Evolutionary conservation across 1,140 invertebrate species (phyloP).

Genomic region (Brachionus sp.): DNA sequence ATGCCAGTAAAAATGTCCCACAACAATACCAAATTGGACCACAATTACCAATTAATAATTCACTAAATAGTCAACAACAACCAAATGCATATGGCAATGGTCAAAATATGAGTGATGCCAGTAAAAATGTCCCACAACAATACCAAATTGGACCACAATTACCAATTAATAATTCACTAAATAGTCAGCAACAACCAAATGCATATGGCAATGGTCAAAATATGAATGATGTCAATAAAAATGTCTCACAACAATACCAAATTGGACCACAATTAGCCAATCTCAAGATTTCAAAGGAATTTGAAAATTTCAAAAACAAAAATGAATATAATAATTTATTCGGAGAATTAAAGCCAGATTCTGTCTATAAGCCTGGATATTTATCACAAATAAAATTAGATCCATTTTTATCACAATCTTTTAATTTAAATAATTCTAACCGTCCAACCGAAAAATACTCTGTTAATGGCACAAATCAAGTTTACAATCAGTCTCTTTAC

Average conservation of each 20-base stretch:
- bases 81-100: background rate
- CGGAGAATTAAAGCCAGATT: slow-evolving; percentile 2
- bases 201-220: background rate
- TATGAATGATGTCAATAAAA: background rate
- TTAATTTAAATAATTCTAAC: background rate
- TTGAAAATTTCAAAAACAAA: background rate
- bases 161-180: background rate
- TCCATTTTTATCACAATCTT: background rate
- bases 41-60: background rate
- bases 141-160: background rate
- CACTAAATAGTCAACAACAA: background rate
- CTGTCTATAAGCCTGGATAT: slow-evolving; percentile 23
- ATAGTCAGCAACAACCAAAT: background rate
- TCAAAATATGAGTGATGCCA: background rate
- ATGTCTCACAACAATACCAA: background rate
- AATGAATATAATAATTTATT: background rate
- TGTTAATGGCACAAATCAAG: background rate
- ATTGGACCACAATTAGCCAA: background rate
- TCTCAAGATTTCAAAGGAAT: too few species aligned
- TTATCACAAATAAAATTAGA: background rate
- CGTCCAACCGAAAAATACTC: background rate
- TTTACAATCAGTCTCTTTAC: background rate
- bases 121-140: background rate
- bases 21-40: background rate
- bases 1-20: background rate